Percentiles rank a stretch among this genome's conserved stretches.
Evolutionary conservation across 2,113 vertebrate genomes (phyloP).

Genomic region (Halcyon malimbica): DNA sequence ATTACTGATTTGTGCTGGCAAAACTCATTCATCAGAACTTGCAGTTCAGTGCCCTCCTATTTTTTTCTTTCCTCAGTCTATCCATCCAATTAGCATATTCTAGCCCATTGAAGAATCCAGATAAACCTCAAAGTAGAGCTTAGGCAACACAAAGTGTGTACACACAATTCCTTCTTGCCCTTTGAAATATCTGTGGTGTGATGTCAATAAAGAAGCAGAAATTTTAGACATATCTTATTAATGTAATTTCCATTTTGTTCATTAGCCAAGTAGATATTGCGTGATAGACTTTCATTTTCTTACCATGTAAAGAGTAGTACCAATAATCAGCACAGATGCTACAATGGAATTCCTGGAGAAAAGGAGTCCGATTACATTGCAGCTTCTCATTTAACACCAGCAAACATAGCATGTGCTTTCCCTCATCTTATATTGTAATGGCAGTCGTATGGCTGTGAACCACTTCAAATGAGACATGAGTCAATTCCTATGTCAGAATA

Average conservation of each 20-base stretch:
- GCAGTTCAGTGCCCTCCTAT: background rate
- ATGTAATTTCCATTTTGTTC: background rate
- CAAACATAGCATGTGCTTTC: background rate
- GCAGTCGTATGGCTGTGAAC: background rate
- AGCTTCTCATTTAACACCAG: background rate
- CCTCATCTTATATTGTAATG: rapidly evolving
- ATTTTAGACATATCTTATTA: background rate
- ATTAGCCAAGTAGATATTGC: background rate
- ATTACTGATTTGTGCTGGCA: background rate
- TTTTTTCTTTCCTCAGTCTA: background rate
- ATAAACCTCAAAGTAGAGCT: background rate
- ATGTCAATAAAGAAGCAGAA: background rate
- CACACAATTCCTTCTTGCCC: background rate
- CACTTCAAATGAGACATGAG: background rate
- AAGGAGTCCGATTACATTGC: background rate
- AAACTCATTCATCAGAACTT: background rate
- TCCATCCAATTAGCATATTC: background rate
- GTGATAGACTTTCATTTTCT: background rate
- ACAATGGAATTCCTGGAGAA: background rate
- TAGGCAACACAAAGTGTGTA: background rate
- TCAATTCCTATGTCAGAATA: background rate
- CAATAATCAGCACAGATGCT: background rate
- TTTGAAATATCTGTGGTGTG: background rate
- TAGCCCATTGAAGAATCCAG: background rate
- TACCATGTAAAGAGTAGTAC: background rate